Conservation (phyloP, 2,797 vertebrate species). For the Benthosema pterotum region DNA sequence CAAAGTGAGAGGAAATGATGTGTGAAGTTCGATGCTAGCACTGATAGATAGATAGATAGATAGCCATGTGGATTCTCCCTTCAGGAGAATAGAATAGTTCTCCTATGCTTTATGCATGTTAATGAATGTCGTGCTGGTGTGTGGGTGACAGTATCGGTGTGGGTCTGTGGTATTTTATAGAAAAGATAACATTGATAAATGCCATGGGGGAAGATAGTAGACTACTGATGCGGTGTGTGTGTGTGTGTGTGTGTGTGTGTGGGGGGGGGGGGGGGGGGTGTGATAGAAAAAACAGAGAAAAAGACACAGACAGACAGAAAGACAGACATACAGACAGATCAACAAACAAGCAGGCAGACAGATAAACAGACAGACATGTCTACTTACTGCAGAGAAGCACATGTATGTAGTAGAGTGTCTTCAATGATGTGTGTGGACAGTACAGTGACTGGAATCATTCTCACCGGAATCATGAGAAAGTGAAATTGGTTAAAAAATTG, state of each 20-base stretch:
- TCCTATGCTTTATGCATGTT: background rate
- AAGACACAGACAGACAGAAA: no score
- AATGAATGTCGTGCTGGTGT: background rate
- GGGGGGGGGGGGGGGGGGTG: conserved; percentile 7
- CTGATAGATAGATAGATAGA: conserved; percentile 37
- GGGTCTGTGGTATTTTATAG: conserved; percentile 27
- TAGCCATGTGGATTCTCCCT: conserved; percentile 19
- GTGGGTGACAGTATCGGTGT: conserved; percentile 6
- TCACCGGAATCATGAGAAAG: no score
- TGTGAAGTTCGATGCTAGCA: conserved; percentile 44
- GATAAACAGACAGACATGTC: no score
- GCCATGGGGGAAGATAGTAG: conserved; percentile 27
- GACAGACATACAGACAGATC: no score
- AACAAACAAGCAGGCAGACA: no score
- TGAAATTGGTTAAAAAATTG: no score
- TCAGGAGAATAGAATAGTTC: no score
- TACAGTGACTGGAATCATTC: no score
- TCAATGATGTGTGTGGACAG: no score
- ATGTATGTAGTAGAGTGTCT: no score
- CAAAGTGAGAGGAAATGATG: conserved; percentile 58
- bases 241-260: conserved; percentile 12
- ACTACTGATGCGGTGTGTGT: conserved; percentile 12
- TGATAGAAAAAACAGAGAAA: no score
- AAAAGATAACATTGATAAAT: conserved; percentile 41
- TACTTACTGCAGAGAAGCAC: no score